phyloP scores from a whole-genome alignment of 2,888 invertebrate genomes.

The Stenoptilia bipunctidactyla region DNA sequence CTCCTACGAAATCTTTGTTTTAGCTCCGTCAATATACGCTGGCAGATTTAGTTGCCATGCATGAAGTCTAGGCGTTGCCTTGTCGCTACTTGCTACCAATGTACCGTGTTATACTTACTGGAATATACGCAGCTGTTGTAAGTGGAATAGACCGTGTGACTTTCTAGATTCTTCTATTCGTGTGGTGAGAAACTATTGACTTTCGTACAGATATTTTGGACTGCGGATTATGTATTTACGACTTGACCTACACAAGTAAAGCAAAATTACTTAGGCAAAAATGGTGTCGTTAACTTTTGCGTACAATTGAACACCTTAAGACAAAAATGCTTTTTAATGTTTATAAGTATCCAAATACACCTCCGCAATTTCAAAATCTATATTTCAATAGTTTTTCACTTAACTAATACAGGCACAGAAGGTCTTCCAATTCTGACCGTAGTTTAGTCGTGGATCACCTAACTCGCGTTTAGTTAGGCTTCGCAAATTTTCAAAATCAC shows the following conservation, averaged over 20 bases:
- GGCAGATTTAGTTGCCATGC: constrained; percentile 58
- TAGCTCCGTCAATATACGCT: constrained; percentile 64
- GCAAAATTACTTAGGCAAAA: too few species aligned
- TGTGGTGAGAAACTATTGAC: neutral
- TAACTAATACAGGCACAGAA: neutral
- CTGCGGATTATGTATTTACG: too few species aligned
- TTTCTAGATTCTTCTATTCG: constrained; percentile 22
- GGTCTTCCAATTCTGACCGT: neutral
- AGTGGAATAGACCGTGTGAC: constrained; percentile 25
- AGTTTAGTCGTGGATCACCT: neutral
- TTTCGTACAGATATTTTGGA: too few species aligned
- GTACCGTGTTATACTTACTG: neutral
- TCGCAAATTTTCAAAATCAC: constrained; percentile 18
- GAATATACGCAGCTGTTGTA: constrained; percentile 24
- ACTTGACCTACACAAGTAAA: too few species aligned
- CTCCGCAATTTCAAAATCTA: too few species aligned
- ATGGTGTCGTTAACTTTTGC: too few species aligned
- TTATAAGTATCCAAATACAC: too few species aligned
- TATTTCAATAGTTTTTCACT: neutral
- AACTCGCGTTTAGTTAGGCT: constrained; percentile 3
- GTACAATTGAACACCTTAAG: too few species aligned
- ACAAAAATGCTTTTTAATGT: too few species aligned
- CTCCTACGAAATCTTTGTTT: constrained; percentile 36
- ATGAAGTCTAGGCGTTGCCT: constrained; percentile 48
- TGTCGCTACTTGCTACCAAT: constrained; percentile 27